These are phyloP conservation scores for Papilio xuthus DNA, from an alignment of 1,140 invertebrate genomes.

Conservation along the genomic window DNA sequence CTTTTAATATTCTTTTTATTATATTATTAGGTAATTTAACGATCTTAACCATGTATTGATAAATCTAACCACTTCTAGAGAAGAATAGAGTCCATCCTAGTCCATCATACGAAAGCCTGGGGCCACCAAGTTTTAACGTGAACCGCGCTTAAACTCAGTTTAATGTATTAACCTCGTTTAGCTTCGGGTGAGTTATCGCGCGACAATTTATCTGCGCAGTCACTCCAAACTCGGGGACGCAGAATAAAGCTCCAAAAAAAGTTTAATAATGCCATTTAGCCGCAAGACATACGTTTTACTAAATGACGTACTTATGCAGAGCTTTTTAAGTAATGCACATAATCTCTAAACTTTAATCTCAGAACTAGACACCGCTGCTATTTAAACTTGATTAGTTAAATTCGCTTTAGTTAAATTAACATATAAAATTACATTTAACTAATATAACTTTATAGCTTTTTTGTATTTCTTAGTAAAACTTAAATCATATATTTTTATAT, in stretches of 20 bases:
- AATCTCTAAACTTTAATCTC: slow-evolving; percentile 29
- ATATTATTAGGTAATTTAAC: background rate
- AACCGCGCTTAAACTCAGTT: slow-evolving; percentile 67
- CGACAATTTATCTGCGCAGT: slow-evolving; percentile 65
- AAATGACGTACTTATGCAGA: slow-evolving; percentile 38
- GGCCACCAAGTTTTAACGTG: slow-evolving; percentile 49
- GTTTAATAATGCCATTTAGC: slow-evolving; percentile 66
- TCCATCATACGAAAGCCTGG: slow-evolving; percentile 45
- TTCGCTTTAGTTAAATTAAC: slow-evolving; percentile 21
- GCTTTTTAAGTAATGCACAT: slow-evolving; percentile 33
- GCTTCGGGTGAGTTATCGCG: slow-evolving; percentile 63
- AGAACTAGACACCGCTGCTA: slow-evolving; percentile 15
- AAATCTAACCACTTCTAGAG: slow-evolving; percentile 15
- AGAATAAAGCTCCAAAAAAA: slow-evolving; percentile 65
- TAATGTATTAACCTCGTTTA: slow-evolving; percentile 77
- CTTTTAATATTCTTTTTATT: background rate
- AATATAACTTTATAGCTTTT: slow-evolving; percentile 3
- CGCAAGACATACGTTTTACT: slow-evolving; percentile 53
- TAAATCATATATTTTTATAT: background rate
- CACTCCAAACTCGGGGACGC: slow-evolving; percentile 46
- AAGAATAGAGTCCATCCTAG: background rate
- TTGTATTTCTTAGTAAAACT: background rate
- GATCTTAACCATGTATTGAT: background rate
- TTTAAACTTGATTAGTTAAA: slow-evolving; percentile 13
- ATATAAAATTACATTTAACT: slow-evolving; percentile 11